A percentile compares a stretch with the other conserved stretches of the same genome.
phyloP scores from a whole-genome alignment of 2,888 invertebrate genomes.

The Drosophila suboccidentalis region DNA sequence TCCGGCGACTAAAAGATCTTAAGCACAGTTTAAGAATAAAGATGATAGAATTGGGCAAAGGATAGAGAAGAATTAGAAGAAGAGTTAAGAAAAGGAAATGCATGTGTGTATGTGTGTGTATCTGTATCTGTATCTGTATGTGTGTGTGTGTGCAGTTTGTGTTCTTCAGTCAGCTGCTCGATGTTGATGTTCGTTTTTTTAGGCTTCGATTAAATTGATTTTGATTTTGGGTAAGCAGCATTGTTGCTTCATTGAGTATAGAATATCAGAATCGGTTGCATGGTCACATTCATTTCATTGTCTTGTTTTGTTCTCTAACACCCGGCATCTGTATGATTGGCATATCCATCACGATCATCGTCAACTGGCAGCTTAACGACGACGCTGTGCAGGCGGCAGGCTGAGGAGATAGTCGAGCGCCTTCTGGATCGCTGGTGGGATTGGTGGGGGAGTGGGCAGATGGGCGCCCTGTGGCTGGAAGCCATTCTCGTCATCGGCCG shows the following conservation, averaged over 20 bases:
- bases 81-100: slow-evolving; percentile 16
- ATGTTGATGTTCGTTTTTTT: slow-evolving; percentile 53
- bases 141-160: slow-evolving; percentile 57
- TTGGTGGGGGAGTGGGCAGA: slow-evolving; percentile 91
- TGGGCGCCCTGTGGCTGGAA: slow-evolving; percentile 88
- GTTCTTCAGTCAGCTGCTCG: slow-evolving; percentile 75
- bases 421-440: slow-evolving; percentile 91
- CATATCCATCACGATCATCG: slow-evolving; percentile 26
- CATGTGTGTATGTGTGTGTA: slow-evolving; percentile 34
- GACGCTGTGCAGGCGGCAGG: slow-evolving; percentile 87
- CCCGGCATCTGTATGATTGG: slow-evolving; percentile 17
- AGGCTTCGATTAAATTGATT: slow-evolving; percentile 33
- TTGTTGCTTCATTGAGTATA: slow-evolving; percentile 60
- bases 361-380: slow-evolving; percentile 68
- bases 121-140: slow-evolving; percentile 34
- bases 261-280: slow-evolving; percentile 54
- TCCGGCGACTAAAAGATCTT: slow-evolving; percentile 83
- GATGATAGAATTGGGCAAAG: slow-evolving; percentile 12
- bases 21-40: slow-evolving; percentile 53
- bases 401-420: slow-evolving; percentile 90
- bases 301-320: background rate
- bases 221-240: slow-evolving; percentile 55
- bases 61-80: slow-evolving; percentile 22
- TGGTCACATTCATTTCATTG: slow-evolving; percentile 38
- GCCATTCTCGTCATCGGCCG: slow-evolving; percentile 91